phyloP scores from a whole-genome alignment of 2,113 vertebrate genomes.

The Hemiprocne comata region DNA sequence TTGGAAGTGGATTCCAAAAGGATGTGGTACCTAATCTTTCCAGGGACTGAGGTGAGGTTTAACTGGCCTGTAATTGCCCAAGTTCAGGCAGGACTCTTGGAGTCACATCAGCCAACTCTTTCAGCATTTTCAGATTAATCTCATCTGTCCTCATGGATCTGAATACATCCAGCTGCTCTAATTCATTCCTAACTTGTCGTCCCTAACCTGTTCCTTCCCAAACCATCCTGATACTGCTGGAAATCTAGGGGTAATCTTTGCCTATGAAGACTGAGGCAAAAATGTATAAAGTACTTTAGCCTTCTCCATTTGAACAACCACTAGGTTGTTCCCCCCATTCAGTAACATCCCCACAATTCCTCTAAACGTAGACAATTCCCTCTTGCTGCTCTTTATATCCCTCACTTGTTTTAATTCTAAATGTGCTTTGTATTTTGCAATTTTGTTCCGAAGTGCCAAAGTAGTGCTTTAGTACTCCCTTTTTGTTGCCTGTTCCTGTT shows the following conservation, averaged over 20 bases:
- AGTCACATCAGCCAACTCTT: background rate
- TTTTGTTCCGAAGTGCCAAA: background rate
- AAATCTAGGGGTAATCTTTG: background rate
- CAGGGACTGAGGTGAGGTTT: background rate
- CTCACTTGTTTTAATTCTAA: background rate
- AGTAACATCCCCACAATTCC: background rate
- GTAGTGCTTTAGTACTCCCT: background rate
- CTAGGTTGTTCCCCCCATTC: background rate
- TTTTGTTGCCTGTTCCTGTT: background rate
- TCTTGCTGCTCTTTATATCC: background rate
- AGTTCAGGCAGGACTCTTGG: background rate
- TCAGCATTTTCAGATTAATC: background rate
- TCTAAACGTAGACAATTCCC: background rate
- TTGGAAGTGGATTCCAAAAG: background rate
- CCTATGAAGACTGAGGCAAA: background rate
- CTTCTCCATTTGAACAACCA: background rate
- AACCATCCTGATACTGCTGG: background rate
- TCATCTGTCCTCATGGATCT: background rate
- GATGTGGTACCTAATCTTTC: slow-evolving; percentile 12
- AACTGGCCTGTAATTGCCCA: background rate
- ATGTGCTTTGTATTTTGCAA: background rate
- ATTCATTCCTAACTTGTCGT: background rate
- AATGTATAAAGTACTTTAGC: background rate
- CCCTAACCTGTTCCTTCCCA: background rate
- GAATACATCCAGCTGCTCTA: background rate